A percentile compares a stretch with the other conserved stretches of the same genome.
Conservation (phyloP, 2,113 vertebrate species). For the Heterochromis multidens region DNA sequence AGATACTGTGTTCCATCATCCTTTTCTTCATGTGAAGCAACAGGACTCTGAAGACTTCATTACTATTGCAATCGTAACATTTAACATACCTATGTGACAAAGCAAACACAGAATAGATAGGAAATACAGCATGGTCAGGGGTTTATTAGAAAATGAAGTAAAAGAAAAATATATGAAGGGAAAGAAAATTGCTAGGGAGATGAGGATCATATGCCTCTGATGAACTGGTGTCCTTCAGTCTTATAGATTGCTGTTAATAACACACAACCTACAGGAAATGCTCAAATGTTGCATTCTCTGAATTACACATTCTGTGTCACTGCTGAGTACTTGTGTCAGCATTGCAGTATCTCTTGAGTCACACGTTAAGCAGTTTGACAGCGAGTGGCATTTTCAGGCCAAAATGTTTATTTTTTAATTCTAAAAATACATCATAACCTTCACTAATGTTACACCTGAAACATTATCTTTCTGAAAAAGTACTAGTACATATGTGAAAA, state of each 20-base stretch:
- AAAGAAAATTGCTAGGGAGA: background rate
- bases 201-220: background rate
- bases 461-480: background rate
- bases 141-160: background rate
- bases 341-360: background rate
- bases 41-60: background rate
- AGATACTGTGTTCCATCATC: constrained; percentile 5
- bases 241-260: constrained; percentile 53
- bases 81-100: background rate
- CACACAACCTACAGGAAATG: constrained; percentile 7
- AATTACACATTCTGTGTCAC: constrained; percentile 26
- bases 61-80: background rate
- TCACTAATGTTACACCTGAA: background rate
- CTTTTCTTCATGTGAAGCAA: constrained; percentile 2
- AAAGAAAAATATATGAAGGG: background rate
- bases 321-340: background rate
- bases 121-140: background rate
- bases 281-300: constrained; percentile 3
- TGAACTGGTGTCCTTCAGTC: constrained; percentile 20
- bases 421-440: background rate
- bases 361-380: background rate
- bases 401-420: background rate
- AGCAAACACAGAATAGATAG: background rate
- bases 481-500: background rate
- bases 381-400: background rate